Evolutionary conservation across 1,140 invertebrate genomes (phyloP).

Genomic region (Rhizoglyphus robini): DNA sequence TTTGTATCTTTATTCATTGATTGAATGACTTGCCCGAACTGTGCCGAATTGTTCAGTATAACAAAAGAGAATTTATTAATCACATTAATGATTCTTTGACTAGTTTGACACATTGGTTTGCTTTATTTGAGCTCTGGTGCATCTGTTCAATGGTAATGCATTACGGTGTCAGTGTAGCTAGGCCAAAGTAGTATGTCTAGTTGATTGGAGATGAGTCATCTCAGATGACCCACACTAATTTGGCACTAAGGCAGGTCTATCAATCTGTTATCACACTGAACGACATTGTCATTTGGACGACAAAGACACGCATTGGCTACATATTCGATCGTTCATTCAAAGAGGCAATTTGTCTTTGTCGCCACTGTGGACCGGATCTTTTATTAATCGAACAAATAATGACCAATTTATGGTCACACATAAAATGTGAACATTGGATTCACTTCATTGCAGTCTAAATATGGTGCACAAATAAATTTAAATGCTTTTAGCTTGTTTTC

Average conservation of each 20-base stretch:
- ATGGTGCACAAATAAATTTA: constrained; percentile 9
- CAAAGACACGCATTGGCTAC: neutral
- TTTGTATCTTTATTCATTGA: too few species aligned
- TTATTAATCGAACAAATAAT: constrained; percentile 7
- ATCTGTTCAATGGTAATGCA: neutral
- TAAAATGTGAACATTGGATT: neutral
- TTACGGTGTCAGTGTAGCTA: neutral
- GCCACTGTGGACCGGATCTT: neutral
- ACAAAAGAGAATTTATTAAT: too few species aligned
- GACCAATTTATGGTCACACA: constrained; percentile 7
- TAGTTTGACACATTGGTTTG: too few species aligned
- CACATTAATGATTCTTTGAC: too few species aligned
- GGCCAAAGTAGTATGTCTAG: neutral
- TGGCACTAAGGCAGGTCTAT: neutral
- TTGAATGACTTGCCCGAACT: too few species aligned
- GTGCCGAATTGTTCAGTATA: too few species aligned
- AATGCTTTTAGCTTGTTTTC: neutral
- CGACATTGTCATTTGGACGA: neutral
- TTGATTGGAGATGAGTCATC: neutral
- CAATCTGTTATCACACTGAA: neutral
- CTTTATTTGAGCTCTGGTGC: neutral
- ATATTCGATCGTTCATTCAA: neutral
- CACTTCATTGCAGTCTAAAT: neutral
- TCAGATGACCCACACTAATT: neutral
- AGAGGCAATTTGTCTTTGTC: constrained; percentile 3